These are phyloP conservation scores for Poeciliopsis occidentalis DNA, from an alignment of 2,113 vertebrate genomes.

Conservation along the genomic window DNA sequence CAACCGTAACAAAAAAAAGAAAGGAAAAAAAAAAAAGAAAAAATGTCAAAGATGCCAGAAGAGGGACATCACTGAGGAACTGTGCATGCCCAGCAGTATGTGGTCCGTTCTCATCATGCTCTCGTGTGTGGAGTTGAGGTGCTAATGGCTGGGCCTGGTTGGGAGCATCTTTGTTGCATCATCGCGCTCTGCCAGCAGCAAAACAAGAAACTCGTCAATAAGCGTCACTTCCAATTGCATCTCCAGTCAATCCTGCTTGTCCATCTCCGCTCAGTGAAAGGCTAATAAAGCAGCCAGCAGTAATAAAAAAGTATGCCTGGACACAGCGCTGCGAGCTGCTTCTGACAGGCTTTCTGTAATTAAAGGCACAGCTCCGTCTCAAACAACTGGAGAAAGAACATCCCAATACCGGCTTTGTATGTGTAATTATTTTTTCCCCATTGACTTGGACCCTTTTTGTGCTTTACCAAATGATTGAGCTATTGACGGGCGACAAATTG, in stretches of 20 bases:
- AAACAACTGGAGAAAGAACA: conserved; percentile 29
- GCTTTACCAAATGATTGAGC: conserved; percentile 23
- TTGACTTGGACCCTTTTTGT: conserved; percentile 29
- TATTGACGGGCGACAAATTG: conserved; percentile 12
- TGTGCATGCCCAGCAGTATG: conserved; percentile 15
- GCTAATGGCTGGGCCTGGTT: conserved; percentile 41
- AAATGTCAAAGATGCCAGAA: not conserved
- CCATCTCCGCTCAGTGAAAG: conserved; percentile 30
- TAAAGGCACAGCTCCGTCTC: conserved; percentile 22
- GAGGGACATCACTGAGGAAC: conserved; percentile 1
- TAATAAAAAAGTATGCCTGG: conserved; percentile 55
- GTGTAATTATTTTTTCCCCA: conserved; percentile 39
- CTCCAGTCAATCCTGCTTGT: conserved; percentile 49
- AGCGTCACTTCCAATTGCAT: conserved; percentile 48
- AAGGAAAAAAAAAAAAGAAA: not conserved
- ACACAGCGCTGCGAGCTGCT: conserved; percentile 36
- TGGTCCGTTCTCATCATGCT: conserved; percentile 47
- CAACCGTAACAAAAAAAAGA: not conserved
- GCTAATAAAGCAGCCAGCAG: conserved; percentile 61
- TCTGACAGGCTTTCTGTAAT: conserved; percentile 46
- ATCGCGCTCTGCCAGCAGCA: conserved; percentile 26
- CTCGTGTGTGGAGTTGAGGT: conserved; percentile 27
- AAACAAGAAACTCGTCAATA: conserved; percentile 55
- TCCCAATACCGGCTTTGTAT: conserved; percentile 38
- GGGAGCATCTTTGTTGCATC: conserved; percentile 27